Evolutionary conservation across 2,888 invertebrate species (phyloP).

Genomic region (Hymenopus coronatus): DNA sequence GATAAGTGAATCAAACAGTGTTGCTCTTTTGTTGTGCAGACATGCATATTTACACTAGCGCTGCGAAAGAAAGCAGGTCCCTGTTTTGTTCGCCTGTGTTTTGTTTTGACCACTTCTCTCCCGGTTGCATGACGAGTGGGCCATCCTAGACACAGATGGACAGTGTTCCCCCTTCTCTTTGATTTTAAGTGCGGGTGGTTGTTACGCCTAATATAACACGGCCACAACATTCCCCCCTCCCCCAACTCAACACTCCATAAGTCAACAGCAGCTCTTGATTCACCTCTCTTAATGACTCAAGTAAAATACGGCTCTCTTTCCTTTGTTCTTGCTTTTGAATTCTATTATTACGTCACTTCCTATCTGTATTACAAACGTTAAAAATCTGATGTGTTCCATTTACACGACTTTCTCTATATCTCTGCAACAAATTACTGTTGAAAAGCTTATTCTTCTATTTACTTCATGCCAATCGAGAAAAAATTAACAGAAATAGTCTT

Average conservation of each 20-base stretch:
- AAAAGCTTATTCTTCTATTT: too few relatives aligned
- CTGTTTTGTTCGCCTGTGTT: background rate
- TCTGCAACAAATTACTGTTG: too few relatives aligned
- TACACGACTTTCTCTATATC: too few relatives aligned
- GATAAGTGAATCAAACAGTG: background rate
- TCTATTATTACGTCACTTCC: background rate
- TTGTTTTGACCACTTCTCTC: background rate
- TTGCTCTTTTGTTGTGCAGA: background rate
- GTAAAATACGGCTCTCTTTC: background rate
- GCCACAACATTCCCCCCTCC: background rate
- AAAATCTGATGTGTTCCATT: too few relatives aligned
- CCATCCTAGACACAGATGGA: background rate
- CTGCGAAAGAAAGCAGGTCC: background rate
- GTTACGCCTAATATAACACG: constrained; percentile 20
- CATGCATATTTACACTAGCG: background rate
- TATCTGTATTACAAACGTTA: too few relatives aligned
- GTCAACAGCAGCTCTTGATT: background rate
- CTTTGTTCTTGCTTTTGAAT: background rate
- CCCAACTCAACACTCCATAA: background rate
- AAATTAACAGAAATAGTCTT: too few relatives aligned
- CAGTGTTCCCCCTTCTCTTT: background rate
- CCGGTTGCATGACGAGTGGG: background rate
- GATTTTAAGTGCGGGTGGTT: constrained; percentile 18
- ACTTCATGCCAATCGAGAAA: too few relatives aligned
- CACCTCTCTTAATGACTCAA: too few relatives aligned